Evolutionary conservation across 2,888 invertebrate species (phyloP).

Genomic region (Tachina grossa): DNA sequence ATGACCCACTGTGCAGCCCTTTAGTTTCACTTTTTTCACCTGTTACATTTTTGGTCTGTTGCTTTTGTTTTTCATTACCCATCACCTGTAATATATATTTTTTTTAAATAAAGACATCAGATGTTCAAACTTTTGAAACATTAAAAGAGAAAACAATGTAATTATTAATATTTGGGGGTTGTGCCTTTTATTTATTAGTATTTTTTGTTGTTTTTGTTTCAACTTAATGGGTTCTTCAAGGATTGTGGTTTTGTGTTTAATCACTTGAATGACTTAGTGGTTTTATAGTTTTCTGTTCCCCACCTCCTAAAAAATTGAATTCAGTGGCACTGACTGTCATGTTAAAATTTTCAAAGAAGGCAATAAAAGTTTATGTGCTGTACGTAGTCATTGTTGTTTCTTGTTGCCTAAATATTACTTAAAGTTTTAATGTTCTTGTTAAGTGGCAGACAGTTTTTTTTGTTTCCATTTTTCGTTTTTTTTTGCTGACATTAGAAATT

Average conservation of each 20-base stretch:
- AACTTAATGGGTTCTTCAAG: conserved; percentile 12
- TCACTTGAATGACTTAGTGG: conserved; percentile 63
- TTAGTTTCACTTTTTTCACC: background rate
- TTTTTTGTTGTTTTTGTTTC: background rate
- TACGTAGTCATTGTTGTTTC: background rate
- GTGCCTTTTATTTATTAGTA: background rate
- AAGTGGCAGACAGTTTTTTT: conserved; percentile 57
- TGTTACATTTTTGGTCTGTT: background rate
- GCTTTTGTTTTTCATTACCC: background rate
- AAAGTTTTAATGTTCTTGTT: conserved; percentile 61
- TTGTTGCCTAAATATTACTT: conserved; percentile 46
- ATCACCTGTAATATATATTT: conserved; percentile 22
- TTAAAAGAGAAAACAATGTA: conserved; percentile 48
- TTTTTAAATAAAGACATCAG: conserved; percentile 77
- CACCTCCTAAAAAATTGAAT: background rate
- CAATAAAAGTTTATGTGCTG: conserved; percentile 52
- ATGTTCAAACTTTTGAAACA: conserved; percentile 74
- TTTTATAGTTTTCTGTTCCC: conserved; percentile 47
- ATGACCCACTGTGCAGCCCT: no score
- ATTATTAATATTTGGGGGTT: conserved; percentile 24
- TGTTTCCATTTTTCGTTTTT: background rate
- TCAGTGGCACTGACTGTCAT: conserved; percentile 11
- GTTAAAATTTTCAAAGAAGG: conserved; percentile 46
- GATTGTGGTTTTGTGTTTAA: conserved; percentile 48
- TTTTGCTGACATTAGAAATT: conserved; percentile 49